These are phyloP conservation scores for Augiades crinisus DNA, from an alignment of 2,888 invertebrate genomes.

Conservation along the genomic window DNA sequence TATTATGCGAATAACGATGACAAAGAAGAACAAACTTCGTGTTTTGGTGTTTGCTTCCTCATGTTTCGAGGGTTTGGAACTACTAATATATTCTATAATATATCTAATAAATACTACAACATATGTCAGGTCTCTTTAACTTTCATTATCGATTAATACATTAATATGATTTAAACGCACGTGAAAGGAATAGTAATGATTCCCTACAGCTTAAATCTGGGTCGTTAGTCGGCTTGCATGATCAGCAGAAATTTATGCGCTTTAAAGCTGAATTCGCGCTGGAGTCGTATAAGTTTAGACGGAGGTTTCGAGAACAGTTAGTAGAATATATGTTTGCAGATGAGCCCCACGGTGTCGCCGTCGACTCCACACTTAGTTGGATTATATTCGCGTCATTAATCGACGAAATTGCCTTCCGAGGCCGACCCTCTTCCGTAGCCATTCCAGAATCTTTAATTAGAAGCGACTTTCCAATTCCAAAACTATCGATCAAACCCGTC, in stretches of 20 bases:
- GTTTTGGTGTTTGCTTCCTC: background rate
- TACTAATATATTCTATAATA: too few relatives aligned
- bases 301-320: conserved; percentile 51
- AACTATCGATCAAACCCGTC: background rate
- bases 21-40: background rate
- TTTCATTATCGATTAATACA: too few relatives aligned
- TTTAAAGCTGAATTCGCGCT: conserved; percentile 30
- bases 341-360: conserved; percentile 54
- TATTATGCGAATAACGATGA: background rate
- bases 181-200: conserved; percentile 2
- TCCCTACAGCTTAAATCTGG: conserved; percentile 22
- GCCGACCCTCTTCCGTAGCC: background rate
- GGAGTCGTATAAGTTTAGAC: conserved; percentile 29
- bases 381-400: conserved; percentile 77
- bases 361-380: conserved; percentile 68
- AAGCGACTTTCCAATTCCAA: conserved; percentile 60
- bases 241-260: conserved; percentile 29
- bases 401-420: conserved; percentile 70
- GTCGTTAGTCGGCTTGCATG: conserved; percentile 26
- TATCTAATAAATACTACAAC: too few relatives aligned
- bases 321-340: conserved; percentile 54
- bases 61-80: background rate
- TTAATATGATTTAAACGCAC: conserved; percentile 4
- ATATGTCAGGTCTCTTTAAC: too few relatives aligned
- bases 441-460: conserved; percentile 2